These are phyloP conservation scores for Coregonus ussuriensis DNA, from an alignment of 2,797 vertebrate species.

Conservation along the genomic window DNA sequence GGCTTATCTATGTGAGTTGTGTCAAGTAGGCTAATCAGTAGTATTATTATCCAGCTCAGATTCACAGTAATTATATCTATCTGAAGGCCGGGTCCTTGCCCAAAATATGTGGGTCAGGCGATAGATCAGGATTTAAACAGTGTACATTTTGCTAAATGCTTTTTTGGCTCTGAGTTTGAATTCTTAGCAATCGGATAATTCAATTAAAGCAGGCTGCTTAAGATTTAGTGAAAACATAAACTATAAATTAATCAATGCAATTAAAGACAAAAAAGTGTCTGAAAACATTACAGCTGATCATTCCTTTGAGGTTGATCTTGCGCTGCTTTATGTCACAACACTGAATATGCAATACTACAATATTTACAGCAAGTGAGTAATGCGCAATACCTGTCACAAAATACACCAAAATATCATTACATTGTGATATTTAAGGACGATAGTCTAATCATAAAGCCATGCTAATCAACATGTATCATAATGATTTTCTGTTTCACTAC, in stretches of 20 bases:
- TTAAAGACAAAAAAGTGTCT: constrained; percentile 5
- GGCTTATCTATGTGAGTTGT: constrained; percentile 65
- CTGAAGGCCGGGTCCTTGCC: constrained; percentile 54
- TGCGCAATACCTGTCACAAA: background rate
- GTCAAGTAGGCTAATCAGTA: constrained; percentile 62
- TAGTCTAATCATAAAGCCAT: background rate
- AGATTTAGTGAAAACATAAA: background rate
- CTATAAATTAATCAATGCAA: constrained; percentile 20
- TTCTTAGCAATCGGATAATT: constrained; percentile 29
- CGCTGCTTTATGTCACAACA: no score
- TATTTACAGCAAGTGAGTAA: background rate
- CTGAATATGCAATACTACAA: background rate
- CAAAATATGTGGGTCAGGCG: constrained; percentile 41
- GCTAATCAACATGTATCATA: no score
- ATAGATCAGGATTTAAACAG: constrained; percentile 58
- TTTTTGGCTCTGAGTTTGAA: constrained; percentile 10
- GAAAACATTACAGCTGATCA: background rate
- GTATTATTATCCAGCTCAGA: constrained; percentile 69
- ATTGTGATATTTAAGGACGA: background rate
- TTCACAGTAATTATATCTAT: constrained; percentile 66
- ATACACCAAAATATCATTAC: background rate
- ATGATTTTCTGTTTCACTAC: no score
- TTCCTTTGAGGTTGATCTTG: background rate
- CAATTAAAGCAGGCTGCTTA: constrained; percentile 14
- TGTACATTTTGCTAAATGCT: constrained; percentile 27